Conservation (phyloP, 2,797 vertebrate genomes). For the Tenualosa ilisha region DNA sequence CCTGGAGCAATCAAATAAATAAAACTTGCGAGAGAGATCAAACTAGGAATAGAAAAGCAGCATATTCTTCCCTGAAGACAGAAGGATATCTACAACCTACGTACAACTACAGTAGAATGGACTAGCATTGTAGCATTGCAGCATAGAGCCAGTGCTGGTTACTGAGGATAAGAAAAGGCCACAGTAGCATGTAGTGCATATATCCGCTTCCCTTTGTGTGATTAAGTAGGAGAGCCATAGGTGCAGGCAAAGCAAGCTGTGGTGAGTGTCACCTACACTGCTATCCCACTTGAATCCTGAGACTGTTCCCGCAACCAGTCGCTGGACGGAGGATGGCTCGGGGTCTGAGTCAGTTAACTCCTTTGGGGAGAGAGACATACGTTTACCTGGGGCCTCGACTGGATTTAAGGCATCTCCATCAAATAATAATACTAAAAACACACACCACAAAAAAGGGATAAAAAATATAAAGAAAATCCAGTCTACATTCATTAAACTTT, state of each 20-base stretch:
- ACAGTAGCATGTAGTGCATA: background rate
- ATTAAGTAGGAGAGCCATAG: slow-evolving; percentile 23
- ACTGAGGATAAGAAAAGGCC: background rate
- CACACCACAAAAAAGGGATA: background rate
- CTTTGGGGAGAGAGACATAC: slow-evolving; percentile 74
- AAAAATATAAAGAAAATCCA: background rate
- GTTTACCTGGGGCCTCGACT: slow-evolving; percentile 58
- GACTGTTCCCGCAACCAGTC: slow-evolving; percentile 88
- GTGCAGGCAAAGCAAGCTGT: slow-evolving; percentile 57
- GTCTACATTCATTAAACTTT: background rate
- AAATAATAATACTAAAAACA: background rate
- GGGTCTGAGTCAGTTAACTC: slow-evolving; percentile 95
- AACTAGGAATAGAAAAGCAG: background rate
- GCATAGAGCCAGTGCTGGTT: background rate
- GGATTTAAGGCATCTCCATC: background rate
- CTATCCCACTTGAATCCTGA: slow-evolving; percentile 96
- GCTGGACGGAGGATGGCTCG: slow-evolving; percentile 92
- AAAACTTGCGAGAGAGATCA: background rate
- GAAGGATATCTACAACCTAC: background rate
- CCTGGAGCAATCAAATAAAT: background rate
- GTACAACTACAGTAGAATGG: background rate
- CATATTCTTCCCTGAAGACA: background rate
- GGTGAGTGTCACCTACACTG: slow-evolving; percentile 75
- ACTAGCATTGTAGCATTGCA: background rate
- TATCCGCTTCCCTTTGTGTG: slow-evolving; percentile 19